Evolutionary conservation across 2,113 vertebrate species (phyloP).

Genomic region (Osmerus mordax): DNA sequence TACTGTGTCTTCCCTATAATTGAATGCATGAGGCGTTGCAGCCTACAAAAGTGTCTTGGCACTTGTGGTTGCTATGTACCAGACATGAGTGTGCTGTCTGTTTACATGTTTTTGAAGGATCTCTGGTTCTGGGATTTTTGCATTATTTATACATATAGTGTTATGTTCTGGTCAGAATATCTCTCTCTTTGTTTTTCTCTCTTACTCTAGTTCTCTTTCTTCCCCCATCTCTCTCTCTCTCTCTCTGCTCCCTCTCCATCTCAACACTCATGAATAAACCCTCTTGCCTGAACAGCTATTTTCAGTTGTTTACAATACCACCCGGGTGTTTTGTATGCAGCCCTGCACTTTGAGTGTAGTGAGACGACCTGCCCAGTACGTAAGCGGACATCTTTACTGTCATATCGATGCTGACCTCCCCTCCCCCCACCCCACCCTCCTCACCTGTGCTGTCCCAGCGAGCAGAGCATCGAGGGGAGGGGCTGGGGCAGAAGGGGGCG

Average conservation of each 20-base stretch:
- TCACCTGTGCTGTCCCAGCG: slow-evolving; percentile 27
- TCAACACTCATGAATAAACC: not conserved
- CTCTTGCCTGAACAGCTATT: not conserved
- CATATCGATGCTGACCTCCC: not conserved
- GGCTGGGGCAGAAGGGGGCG: slow-evolving; percentile 12
- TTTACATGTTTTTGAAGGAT: slow-evolving; percentile 19
- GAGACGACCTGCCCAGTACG: not conserved
- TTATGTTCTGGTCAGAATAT: slow-evolving; percentile 15
- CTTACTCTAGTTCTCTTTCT: not conserved
- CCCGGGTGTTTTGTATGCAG: no score
- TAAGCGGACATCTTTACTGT: not conserved
- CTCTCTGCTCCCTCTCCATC: not conserved
- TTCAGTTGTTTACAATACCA: not conserved
- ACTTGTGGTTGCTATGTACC: slow-evolving; percentile 4
- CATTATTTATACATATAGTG: slow-evolving; percentile 41
- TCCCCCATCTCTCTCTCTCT: not conserved
- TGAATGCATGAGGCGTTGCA: not conserved
- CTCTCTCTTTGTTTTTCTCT: not conserved
- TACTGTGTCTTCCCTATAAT: not conserved
- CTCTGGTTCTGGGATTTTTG: slow-evolving; percentile 24
- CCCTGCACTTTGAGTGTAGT: no score
- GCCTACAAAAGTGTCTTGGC: not conserved
- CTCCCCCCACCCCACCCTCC: slow-evolving; percentile 10
- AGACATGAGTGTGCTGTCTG: slow-evolving; percentile 12
- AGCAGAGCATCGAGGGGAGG: slow-evolving; percentile 7